Percentiles rank a stretch among this genome's conserved stretches.
Evolutionary conservation across 2,888 invertebrate species (phyloP).

Genomic region (Galeopsomyia nigrocyanea): DNA sequence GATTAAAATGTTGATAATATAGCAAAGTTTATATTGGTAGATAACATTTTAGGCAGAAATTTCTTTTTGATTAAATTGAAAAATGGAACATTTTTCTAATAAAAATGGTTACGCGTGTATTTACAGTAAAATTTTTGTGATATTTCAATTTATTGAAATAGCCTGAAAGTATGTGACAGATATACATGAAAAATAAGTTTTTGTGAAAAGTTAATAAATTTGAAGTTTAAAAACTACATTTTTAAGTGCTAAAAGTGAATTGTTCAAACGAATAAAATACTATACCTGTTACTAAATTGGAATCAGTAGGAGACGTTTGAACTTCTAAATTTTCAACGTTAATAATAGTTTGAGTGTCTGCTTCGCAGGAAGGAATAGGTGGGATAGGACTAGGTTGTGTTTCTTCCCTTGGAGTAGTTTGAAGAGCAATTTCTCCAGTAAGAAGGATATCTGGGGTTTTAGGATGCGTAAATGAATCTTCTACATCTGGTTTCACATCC

Average conservation of each 20-base stretch:
- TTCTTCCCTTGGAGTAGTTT: slow-evolving; percentile 59
- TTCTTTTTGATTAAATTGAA: background rate
- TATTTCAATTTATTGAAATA: too few relatives aligned
- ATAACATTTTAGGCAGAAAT: too few relatives aligned
- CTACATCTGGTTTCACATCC: slow-evolving; percentile 65
- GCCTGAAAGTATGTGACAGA: too few relatives aligned
- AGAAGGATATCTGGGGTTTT: slow-evolving; percentile 65
- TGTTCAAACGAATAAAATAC: background rate
- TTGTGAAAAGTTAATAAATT: too few relatives aligned
- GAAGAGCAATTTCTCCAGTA: slow-evolving; percentile 66
- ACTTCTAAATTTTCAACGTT: slow-evolving; percentile 55
- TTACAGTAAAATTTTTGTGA: too few relatives aligned
- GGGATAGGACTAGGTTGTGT: slow-evolving; percentile 33
- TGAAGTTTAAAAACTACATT: too few relatives aligned
- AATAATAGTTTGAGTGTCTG: slow-evolving; percentile 69
- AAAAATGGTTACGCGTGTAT: too few relatives aligned
- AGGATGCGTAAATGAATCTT: slow-evolving; percentile 70
- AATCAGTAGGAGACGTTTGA: slow-evolving; percentile 61
- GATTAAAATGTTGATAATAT: background rate
- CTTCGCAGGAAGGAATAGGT: slow-evolving; percentile 57
- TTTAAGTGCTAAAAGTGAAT: background rate
- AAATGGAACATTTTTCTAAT: slow-evolving; percentile 4
- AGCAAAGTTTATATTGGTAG: too few relatives aligned
- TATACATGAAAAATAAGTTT: too few relatives aligned
- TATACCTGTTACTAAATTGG: slow-evolving; percentile 38